phyloP scores from a whole-genome alignment of 1,140 invertebrate species.

The Panagrolaimus sp. region DNA sequence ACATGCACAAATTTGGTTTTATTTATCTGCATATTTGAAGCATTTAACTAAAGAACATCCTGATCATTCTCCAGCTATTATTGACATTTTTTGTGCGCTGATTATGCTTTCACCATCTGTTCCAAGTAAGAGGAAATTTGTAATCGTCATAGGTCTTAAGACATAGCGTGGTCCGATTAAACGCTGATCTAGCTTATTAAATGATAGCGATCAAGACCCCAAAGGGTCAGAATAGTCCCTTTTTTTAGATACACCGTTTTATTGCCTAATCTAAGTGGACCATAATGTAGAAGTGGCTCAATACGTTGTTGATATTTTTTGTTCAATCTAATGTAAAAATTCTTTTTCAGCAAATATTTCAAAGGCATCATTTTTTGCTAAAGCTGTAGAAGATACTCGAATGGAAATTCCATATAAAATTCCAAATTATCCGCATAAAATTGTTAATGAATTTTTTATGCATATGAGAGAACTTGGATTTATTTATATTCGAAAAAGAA shows the following conservation, averaged over 20 bases:
- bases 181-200: no score
- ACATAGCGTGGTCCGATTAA: no score
- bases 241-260: no score
- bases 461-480: constrained; percentile 10
- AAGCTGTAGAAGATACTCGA: neutral
- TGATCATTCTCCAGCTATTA: neutral
- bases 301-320: no score
- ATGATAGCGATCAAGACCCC: no score
- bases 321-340: no score
- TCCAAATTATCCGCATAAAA: neutral
- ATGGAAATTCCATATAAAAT: neutral
- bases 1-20: neutral
- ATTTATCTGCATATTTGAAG: neutral
- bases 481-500: constrained; percentile 7
- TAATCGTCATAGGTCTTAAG: no score
- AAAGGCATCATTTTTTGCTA: constrained; percentile 4
- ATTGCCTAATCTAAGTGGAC: no score
- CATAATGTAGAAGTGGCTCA: no score
- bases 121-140: no score
- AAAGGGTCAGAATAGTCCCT: no score
- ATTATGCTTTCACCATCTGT: neutral
- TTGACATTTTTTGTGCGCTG: neutral
- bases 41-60: neutral
- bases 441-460: neutral
- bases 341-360: constrained; percentile 1